Evolutionary conservation across 2,113 vertebrate species (phyloP).

Genomic region (Diadophis punctatus): DNA sequence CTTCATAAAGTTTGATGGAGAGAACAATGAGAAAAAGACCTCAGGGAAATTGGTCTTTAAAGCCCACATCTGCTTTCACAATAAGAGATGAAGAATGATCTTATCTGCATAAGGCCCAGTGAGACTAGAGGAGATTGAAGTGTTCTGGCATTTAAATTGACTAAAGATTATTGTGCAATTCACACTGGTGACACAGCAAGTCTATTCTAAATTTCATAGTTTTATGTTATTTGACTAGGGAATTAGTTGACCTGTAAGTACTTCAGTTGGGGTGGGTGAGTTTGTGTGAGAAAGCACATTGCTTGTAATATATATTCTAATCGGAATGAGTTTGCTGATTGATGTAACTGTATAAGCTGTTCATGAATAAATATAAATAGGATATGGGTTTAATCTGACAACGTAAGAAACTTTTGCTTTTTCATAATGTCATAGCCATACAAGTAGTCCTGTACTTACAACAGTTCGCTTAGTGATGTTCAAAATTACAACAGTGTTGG

Average conservation of each 20-base stretch:
- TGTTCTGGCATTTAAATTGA: not conserved
- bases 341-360: not conserved
- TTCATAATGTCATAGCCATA: not conserved
- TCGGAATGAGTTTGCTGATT: not conserved
- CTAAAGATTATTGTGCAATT: not conserved
- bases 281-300: not conserved
- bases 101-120: not conserved
- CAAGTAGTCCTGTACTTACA: not conserved
- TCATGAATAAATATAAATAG: not conserved
- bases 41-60: constrained; percentile 6
- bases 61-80: not conserved
- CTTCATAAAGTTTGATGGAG: constrained; percentile 24
- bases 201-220: not conserved
- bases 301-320: not conserved
- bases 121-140: not conserved
- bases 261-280: not conserved
- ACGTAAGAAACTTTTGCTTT: not conserved
- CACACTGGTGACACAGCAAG: not conserved
- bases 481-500: not conserved
- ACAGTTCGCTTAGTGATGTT: not conserved
- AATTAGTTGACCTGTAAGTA: constrained; percentile 2
- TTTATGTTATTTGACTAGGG: not conserved
- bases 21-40: constrained; percentile 1
- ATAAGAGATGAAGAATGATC: not conserved
- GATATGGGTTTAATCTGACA: not conserved